Percentiles rank a stretch among this genome's conserved stretches.
These are phyloP conservation scores for Fopius arisanus DNA, from an alignment of 1,140 invertebrate species.

Conservation along the genomic window DNA sequence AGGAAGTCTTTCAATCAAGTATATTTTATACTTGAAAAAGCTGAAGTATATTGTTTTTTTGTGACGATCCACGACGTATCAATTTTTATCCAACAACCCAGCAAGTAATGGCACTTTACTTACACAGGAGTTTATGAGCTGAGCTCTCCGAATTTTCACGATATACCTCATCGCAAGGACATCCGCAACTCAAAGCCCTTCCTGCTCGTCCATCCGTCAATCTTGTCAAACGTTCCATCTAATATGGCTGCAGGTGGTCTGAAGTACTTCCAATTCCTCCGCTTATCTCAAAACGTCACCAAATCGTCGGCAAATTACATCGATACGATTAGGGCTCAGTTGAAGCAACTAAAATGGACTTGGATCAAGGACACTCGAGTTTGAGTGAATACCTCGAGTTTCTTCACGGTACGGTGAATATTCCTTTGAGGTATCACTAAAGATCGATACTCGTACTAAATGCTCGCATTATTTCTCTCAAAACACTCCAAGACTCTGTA, in stretches of 20 bases:
- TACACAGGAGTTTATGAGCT: too few species aligned
- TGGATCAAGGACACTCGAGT: neutral
- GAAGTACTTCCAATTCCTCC: neutral
- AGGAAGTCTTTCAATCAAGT: too few species aligned
- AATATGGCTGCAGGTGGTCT: neutral
- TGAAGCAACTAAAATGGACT: neutral
- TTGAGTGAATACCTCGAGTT: neutral
- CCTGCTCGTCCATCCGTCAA: neutral
- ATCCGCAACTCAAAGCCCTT: neutral
- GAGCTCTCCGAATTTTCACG: too few species aligned
- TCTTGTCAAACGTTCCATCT: neutral
- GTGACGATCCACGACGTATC: too few species aligned
- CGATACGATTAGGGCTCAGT: neutral
- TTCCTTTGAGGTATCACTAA: neutral
- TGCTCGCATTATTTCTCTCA: neutral
- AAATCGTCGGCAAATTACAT: slow-evolving; percentile 1
- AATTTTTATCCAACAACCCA: too few species aligned
- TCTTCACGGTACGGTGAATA: neutral
- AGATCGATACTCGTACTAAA: neutral
- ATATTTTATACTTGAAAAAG: too few species aligned
- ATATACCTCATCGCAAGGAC: neutral
- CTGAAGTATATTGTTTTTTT: too few species aligned
- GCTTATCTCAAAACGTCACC: neutral
- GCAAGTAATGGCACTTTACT: too few species aligned
- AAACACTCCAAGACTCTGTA: too few species aligned